These are phyloP conservation scores for Pseudorasbora parva DNA, from an alignment of 2,113 vertebrate genomes.

Conservation along the genomic window DNA sequence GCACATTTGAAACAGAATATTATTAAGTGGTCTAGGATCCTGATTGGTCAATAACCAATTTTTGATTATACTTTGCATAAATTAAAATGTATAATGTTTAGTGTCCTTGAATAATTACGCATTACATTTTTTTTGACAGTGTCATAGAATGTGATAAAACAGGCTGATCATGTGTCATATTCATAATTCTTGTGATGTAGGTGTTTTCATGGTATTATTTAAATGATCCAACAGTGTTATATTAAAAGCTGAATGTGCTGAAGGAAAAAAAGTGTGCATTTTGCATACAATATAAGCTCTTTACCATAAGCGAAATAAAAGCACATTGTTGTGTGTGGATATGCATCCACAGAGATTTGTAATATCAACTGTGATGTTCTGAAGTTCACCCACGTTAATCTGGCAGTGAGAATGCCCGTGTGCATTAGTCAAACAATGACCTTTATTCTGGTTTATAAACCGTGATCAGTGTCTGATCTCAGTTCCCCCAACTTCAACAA, in stretches of 20 bases:
- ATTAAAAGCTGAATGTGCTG: not conserved
- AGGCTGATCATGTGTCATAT: not conserved
- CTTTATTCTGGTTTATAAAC: slow-evolving; percentile 33
- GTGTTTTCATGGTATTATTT: slow-evolving; percentile 9
- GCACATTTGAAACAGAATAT: not conserved
- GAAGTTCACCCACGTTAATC: slow-evolving; percentile 24
- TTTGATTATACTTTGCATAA: not conserved
- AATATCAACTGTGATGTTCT: not conserved
- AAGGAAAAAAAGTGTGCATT: not conserved
- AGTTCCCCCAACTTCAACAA: slow-evolving; percentile 38
- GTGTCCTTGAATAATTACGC: not conserved
- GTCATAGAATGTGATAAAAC: slow-evolving; percentile 1
- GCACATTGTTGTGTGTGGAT: not conserved
- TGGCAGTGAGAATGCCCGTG: slow-evolving; percentile 8
- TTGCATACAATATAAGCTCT: not conserved
- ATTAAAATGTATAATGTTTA: not conserved
- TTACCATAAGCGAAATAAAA: slow-evolving; percentile 2
- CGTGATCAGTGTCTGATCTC: slow-evolving; percentile 43
- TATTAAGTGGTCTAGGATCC: not conserved
- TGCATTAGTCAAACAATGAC: slow-evolving; percentile 34
- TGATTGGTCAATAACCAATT: not conserved
- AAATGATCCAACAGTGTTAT: slow-evolving; percentile 15
- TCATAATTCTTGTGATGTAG: not conserved
- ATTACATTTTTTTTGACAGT: not conserved
- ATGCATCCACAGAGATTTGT: not conserved